These are phyloP conservation scores for Coenonympha arcania DNA, from an alignment of 2,888 invertebrate species.

Conservation along the genomic window DNA sequence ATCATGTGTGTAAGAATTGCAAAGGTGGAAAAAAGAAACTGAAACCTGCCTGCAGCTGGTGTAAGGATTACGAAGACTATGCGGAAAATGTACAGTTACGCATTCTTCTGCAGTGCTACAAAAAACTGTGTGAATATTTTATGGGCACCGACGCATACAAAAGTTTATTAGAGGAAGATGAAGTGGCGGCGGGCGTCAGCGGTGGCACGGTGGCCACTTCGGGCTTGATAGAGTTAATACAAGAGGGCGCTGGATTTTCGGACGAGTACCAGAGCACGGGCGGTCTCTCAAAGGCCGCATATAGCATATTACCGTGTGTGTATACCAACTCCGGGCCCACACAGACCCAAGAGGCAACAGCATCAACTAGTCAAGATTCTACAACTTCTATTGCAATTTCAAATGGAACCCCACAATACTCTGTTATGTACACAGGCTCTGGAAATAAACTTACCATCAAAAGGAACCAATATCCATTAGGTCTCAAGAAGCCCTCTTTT, in stretches of 20 bases:
- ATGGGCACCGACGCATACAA: constrained; percentile 81
- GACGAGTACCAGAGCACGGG: constrained; percentile 83
- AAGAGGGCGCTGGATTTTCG: constrained; percentile 84
- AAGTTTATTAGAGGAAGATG: constrained; percentile 71
- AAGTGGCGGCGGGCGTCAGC: constrained; percentile 66
- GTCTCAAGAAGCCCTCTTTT: constrained; percentile 68
- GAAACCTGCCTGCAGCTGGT: constrained; percentile 88
- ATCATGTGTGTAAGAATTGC: constrained; percentile 90
- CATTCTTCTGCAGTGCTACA: constrained; percentile 89
- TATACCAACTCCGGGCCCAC: constrained; percentile 77
- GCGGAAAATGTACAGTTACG: constrained; percentile 86
- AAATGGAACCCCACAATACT: constrained; percentile 75
- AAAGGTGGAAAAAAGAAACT: constrained; percentile 88
- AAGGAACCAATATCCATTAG: constrained; percentile 73
- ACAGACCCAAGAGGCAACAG: constrained; percentile 56
- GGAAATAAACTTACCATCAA: constrained; percentile 90
- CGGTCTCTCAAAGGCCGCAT: constrained; percentile 82
- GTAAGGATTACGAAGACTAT: constrained; percentile 87
- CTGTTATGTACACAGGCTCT: constrained; percentile 86
- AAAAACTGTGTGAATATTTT: constrained; percentile 89
- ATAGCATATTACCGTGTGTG: constrained; percentile 82
- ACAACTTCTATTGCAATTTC: constrained; percentile 58
- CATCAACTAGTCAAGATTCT: constrained; percentile 54
- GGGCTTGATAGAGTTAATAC: constrained; percentile 82
- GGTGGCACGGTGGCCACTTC: constrained; percentile 69